Evolutionary conservation across 2,113 vertebrate genomes (phyloP).

Genomic region (Istiophorus platypterus): DNA sequence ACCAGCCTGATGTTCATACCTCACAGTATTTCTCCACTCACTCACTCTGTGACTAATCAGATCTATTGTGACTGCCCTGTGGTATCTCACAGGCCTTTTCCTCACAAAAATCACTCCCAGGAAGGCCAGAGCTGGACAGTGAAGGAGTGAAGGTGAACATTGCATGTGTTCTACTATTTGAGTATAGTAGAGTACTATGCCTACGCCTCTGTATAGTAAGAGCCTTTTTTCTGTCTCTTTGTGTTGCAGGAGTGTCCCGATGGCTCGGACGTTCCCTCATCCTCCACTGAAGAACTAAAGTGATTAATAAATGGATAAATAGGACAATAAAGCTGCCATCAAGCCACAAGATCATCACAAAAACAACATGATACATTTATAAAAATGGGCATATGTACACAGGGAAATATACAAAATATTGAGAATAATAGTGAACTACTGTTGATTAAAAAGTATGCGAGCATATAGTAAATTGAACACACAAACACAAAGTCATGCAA

Average conservation of each 20-base stretch:
- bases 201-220: too few relatives aligned
- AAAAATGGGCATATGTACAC: conserved; percentile 41
- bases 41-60: background rate
- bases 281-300: conserved; percentile 81
- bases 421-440: background rate
- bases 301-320: conserved; percentile 54
- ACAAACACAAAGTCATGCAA: conserved; percentile 10
- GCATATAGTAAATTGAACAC: conserved; percentile 3
- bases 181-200: background rate
- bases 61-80: background rate
- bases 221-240: conserved; percentile 13
- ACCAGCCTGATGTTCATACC: background rate
- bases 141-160: conserved; percentile 84
- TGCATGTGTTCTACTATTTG: background rate
- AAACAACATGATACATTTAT: conserved; percentile 10
- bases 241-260: conserved; percentile 80
- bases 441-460: conserved; percentile 6
- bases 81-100: conserved; percentile 81
- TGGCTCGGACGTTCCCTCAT: conserved; percentile 70
- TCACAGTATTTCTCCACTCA: background rate
- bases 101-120: conserved; percentile 89
- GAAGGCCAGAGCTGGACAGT: conserved; percentile 83
- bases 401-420: conserved; percentile 7
- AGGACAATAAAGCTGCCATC: background rate
- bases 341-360: conserved; percentile 22